Evolutionary conservation across 2,797 vertebrate genomes (phyloP), one percentile per base, ranked within the genome.

Genomic region (Molossus alvarezi): DNA sequence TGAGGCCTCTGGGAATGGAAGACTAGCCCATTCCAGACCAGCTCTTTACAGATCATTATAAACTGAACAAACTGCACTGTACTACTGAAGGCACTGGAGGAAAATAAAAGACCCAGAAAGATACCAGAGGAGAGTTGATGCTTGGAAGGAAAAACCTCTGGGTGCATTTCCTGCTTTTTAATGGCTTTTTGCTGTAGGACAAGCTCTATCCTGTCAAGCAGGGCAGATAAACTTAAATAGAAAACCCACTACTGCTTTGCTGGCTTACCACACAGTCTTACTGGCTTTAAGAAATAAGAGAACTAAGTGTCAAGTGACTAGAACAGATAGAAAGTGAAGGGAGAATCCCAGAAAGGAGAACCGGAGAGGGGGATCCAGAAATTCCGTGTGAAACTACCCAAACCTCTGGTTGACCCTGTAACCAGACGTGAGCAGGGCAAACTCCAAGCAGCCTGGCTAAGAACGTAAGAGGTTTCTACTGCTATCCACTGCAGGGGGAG

Each of bases 91-190:
- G 25, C n/a, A 69, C 0, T 18, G 29, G 51, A 84, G 53, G 76
- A 60, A 88, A 96, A 25, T 15, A 27, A 45, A 80, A 60, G 45
- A 29, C 21, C 64, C 64, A 48, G 23, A 65, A 64, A n/a, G 57
- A 83, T 1, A 51, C 15, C 7, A 20, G 18, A 83, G 41, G 69
- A 21, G 15, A 67, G 11, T 0, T 51, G 29, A 65, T 37, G 8
- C 27, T 60, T 18, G 17, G 27, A 58, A 65, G 72, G 33, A 45
- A 64, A 69, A 65, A n/a, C n/a, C 5, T 73, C 9, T 6, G n/a
- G 48, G 48, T 10, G 12, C 21, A n/a, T 72, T 85, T 94, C 81
- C 9, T 75, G 51, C n/a, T 79, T 91, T 53, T 80, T 57, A 85
- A 81, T 64, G 71, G 73, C 6, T 37, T 84, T 95, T 80, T 85